Evolutionary conservation across 2,797 vertebrate species (phyloP).

Genomic region (Ctenosaura bakeri): DNA sequence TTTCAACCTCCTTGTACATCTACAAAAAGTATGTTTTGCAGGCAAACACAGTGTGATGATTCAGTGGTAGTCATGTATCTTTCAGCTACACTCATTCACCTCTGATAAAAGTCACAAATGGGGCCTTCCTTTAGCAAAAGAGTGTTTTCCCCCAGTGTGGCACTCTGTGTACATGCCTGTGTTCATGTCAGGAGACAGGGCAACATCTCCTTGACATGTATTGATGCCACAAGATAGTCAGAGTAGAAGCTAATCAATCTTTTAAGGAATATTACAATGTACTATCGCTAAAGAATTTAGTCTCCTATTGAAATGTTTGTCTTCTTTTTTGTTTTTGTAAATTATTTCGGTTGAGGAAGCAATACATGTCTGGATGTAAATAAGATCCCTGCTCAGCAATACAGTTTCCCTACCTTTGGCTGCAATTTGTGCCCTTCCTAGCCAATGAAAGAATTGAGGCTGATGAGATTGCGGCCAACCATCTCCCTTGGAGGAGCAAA

Average conservation of each 20-base stretch:
- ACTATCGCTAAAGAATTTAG: neutral
- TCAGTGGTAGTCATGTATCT: too few relatives aligned
- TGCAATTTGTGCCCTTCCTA: constrained; percentile 10
- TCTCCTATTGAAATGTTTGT: neutral
- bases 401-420: neutral
- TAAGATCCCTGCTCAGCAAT: neutral
- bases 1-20: neutral
- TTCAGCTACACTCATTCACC: too few relatives aligned
- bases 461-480: neutral
- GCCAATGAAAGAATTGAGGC: neutral
- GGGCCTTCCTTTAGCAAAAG: too few relatives aligned
- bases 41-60: neutral
- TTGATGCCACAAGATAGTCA: neutral
- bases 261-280: neutral
- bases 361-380: constrained; percentile 22
- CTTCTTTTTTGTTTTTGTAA: constrained; percentile 21
- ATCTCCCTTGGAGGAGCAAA: constrained; percentile 6
- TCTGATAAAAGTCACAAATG: too few relatives aligned
- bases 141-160: neutral
- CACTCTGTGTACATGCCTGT: neutral
- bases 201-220: neutral
- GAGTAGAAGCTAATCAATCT: neutral
- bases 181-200: neutral
- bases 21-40: neutral
- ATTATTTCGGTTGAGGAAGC: constrained; percentile 7